Evolutionary conservation across 2,888 invertebrate genomes (phyloP), one percentile per base, ranked within the genome.

Genomic region (Antheraea assamensis): DNA sequence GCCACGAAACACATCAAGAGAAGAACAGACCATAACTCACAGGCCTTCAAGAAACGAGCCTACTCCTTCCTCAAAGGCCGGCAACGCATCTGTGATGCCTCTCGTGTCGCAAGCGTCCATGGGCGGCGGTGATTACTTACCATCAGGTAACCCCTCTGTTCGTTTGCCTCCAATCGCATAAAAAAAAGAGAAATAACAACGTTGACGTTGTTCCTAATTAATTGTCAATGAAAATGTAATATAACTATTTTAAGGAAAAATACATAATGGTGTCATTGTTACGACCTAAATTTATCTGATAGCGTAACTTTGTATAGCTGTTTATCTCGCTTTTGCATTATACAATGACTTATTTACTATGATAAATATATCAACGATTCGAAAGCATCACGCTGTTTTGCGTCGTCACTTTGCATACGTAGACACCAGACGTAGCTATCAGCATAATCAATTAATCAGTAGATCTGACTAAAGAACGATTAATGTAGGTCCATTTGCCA

Each of bases 261-360:
- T 27, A 17, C 61, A 30, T 30, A 17, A 27, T 30, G 61, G 61
- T 64, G 61, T 30, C 61, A 64, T 64, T 30, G 30, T 64, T 17
- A 64, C 27, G 30, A 64, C 17, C 61, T 64, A 64, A 13, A 61
- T 64, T 64, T 30, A 30, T 64, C 61, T 64, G 61, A 64, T 64
- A 64, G 15, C 17, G 30, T 30, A 64, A 64, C 61, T 24, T 58
- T 64, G 61, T 64, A 64, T 27, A 30, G 30, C 30, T 27, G 17
- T 30, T 64, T 64, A 64, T 64, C 61, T 64, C 7, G 21, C 21
- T 7, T 52, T 52, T n/a, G n/a, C n/a, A 52, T 52, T 3, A 4
- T 19, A 5, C 19, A 49, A 49, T 49, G 49, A 19, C 49, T 19
- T 19, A 49, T 49, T 49, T 19, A 19, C 49, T 4, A 19, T 49